Evolutionary conservation across 2,888 invertebrate genomes (phyloP), one percentile per base, ranked within the genome.

Genomic region (Hipparchia semele): DNA sequence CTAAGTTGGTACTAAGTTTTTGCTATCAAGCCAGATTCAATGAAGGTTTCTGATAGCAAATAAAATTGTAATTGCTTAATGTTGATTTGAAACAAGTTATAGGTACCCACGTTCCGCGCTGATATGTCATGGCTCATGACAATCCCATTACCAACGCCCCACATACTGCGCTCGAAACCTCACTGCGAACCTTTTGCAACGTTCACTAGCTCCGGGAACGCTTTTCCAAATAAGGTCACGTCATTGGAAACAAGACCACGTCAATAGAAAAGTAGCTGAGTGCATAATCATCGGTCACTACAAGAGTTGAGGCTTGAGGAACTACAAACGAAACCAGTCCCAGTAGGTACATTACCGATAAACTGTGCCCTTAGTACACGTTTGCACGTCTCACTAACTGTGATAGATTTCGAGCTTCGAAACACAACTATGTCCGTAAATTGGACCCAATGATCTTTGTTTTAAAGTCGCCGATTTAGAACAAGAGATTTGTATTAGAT

Each of bases 241-340:
- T 8, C 10, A 60, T 39, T 71, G 70, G 76, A 77, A 80, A 77
- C 73, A 74, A 74, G 80, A 78, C 76, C 78, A 79, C 79, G 77
- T 79, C 79, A 79, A 78, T 79, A 79, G 80, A 79, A 81, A 79
- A 76, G 80, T 77, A 76, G 77, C 76, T 81, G 5, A 39, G 39
- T 39, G 81, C 81, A 83, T 85, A 84, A 82, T 83, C 84, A 80
- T 86, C 84, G 86, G 85, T 80, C 84, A 79, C 77, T 75, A 84
- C 84, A 82, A 83, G 58, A 58, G 58, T 85, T 80, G 84, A 82
- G 82, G 83, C 59, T 56, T 70, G 70, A 70, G 70, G 70, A 70
- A 70, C 60, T 69, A 79, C 82, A 78, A 78, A 82, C 80, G 80
- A 87, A 91, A 91, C 91, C 88, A 89, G 90, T 90, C 87, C 80